Percentiles rank a stretch among this genome's conserved stretches.
Conservation (phyloP, 2,888 invertebrate species). For the Neoitamus cyanurus region DNA sequence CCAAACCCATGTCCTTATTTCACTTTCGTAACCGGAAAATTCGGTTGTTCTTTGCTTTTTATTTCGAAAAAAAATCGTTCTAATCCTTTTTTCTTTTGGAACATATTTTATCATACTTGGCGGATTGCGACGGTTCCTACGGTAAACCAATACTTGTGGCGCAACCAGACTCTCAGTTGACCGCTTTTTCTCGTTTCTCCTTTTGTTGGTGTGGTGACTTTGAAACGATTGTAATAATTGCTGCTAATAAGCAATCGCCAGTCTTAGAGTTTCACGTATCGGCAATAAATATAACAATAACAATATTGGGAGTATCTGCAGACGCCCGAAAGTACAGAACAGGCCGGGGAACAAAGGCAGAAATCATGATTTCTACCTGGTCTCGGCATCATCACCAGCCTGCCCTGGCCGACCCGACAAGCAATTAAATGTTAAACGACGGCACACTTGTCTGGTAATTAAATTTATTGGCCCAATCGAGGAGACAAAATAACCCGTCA, state of each 20-base stretch:
- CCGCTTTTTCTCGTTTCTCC: no score
- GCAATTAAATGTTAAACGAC: conserved; percentile 39
- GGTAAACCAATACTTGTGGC: no score
- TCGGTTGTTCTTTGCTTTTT: no score
- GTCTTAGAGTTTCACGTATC: background rate
- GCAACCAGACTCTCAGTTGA: no score
- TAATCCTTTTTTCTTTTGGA: no score
- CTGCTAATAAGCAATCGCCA: background rate
- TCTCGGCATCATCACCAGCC: background rate
- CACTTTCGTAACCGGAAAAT: no score
- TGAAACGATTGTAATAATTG: background rate
- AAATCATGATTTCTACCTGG: background rate
- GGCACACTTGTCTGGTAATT: conserved; percentile 47
- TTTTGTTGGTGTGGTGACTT: no score
- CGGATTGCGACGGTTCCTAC: no score
- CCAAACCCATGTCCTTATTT: no score
- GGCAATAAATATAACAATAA: background rate
- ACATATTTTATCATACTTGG: no score
- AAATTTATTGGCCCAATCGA: conserved; percentile 45
- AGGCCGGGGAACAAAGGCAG: background rate
- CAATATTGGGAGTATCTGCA: background rate
- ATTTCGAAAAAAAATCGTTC: no score
- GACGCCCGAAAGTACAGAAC: background rate
- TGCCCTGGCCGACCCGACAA: background rate
- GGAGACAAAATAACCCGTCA: conserved; percentile 42